phyloP scores from a whole-genome alignment of 2,113 vertebrate genomes.

The Sardina pilchardus region DNA sequence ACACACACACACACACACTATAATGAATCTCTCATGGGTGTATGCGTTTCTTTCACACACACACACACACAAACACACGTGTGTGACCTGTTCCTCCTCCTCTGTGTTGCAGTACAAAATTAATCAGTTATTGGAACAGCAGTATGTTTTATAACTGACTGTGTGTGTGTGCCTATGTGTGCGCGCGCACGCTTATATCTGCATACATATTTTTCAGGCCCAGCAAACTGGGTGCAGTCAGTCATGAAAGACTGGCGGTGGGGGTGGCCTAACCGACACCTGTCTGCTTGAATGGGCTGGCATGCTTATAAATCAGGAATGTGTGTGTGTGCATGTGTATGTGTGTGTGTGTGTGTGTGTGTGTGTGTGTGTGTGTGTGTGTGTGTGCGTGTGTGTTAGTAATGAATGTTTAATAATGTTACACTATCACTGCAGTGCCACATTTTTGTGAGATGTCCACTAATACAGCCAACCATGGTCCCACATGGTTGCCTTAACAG shows the following conservation, averaged over 20 bases:
- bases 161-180: background rate
- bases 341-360: background rate
- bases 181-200: background rate
- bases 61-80: background rate
- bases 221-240: background rate
- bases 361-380: background rate
- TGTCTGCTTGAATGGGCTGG: background rate
- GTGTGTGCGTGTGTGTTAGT: background rate
- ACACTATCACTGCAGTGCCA: background rate
- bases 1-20: background rate
- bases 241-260: background rate
- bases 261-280: background rate
- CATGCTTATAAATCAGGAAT: background rate
- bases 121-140: background rate
- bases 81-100: too few relatives aligned
- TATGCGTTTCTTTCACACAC: background rate
- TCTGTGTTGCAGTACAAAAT: background rate
- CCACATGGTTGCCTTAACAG: background rate
- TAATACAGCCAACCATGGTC: background rate
- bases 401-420: background rate
- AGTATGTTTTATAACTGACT: background rate
- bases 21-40: background rate
- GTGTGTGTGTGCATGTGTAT: background rate
- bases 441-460: background rate
- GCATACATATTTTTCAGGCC: background rate